Base-by-base conservation (phyloP, 2,113 vertebrate species). In the Gallinago undulata region DNA sequence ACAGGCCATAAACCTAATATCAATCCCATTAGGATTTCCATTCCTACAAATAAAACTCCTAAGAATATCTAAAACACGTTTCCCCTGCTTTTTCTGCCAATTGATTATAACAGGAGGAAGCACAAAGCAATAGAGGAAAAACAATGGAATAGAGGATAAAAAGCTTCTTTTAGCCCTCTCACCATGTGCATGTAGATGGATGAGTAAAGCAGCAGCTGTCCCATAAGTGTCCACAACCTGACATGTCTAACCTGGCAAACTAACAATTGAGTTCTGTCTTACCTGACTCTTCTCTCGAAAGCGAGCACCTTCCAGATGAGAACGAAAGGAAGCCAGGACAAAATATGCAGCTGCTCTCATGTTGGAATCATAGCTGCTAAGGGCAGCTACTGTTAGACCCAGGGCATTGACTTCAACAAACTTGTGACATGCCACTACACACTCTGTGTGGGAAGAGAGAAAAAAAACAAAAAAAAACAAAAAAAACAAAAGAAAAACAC, bases 361-460 rank as follows among this genome's bases (percentile, higher is more conserved):
- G 82, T 97, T 98, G 47, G 98, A 91, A 96, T 99, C 99, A 2
- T 98, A 99, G 97, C 99, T 99, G 94, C 99, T 99, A n/a, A 99
- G 98, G 14, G 99, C 98, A 51, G 97, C 97, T 13, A 99, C 90
- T 0, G 98, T 98, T 6, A 99, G 90, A 7, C 99, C 99, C 45
- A 99, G 93, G 56, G 99, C 98, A 13, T 99, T 98, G 70, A 98
- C 98, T 66, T 99, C 99, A 14, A 99, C 97, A 87, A 99, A 99
- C 96, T 98, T 99, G 19, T 98, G 96, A 96, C 99, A 99, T 51
- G 99, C 99, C 51, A 99, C 97, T 66, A 99, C 98, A 60, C 98
- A 98, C 73, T 99, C 99, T 99, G 96, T 16, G 47, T 56, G 64
- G 78, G 13, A 80, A 80, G 33, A 64, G 2, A 41, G 55, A 48